Evolutionary conservation across 2,113 vertebrate species (phyloP).

Genomic region (Onychostruthus taczanowskii): DNA sequence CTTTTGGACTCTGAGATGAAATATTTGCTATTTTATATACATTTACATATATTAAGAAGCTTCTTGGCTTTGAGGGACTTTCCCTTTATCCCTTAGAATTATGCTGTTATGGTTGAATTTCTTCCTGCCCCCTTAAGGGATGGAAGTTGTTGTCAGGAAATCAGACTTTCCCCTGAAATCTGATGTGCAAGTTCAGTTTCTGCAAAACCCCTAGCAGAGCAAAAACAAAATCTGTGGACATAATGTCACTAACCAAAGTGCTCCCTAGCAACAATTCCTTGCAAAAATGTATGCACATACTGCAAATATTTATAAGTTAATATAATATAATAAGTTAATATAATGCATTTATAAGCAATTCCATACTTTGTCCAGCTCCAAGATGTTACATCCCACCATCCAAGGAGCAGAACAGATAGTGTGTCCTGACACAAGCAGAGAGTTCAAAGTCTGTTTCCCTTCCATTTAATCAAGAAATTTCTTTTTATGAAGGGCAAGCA

Average conservation of each 20-base stretch:
- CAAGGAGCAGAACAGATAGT: background rate
- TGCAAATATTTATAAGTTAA: no score
- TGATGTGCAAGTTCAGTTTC: background rate
- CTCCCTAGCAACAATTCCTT: background rate
- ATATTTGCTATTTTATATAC: background rate
- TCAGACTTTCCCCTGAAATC: background rate
- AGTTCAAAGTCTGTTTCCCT: background rate
- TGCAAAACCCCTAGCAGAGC: background rate
- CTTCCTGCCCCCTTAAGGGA: background rate
- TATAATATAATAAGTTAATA: no score
- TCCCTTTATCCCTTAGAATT: background rate
- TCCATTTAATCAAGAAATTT: background rate
- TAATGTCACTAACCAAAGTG: background rate
- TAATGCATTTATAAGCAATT: background rate
- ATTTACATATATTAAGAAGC: background rate
- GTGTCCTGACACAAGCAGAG: background rate
- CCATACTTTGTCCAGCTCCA: background rate
- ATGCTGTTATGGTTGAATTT: background rate
- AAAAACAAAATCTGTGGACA: background rate
- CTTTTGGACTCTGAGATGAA: background rate
- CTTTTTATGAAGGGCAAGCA: background rate
- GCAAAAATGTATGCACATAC: background rate
- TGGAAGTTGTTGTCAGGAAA: background rate
- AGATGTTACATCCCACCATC: background rate
- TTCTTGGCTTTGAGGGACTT: background rate